phyloP scores from a whole-genome alignment of 2,888 invertebrate species.

The Archips xylosteana region DNA sequence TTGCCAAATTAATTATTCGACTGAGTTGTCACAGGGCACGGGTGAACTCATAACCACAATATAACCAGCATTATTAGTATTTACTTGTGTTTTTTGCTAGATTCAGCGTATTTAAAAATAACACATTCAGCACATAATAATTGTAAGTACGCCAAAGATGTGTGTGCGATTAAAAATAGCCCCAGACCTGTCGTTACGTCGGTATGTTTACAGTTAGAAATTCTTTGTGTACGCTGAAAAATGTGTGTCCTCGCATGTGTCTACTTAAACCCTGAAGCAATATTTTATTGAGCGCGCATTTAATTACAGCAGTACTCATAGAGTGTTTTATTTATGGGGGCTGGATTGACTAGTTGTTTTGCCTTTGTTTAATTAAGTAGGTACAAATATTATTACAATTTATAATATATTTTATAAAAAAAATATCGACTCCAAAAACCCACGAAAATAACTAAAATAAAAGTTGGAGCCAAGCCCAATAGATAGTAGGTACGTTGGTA shows the following conservation, averaged over 20 bases:
- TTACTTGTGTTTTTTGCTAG: neutral
- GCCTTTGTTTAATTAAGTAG: neutral
- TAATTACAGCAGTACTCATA: neutral
- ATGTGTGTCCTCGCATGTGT: neutral
- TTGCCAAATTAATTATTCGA: no score
- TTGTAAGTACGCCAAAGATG: conserved; percentile 25
- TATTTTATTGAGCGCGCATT: neutral
- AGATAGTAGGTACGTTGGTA: no score
- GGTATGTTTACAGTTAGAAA: conserved; percentile 18
- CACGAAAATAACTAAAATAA: no score
- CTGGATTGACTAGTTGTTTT: neutral
- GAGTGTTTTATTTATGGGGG: neutral
- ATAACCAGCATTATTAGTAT: neutral
- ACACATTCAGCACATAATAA: conserved; percentile 21
- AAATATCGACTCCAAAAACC: no score
- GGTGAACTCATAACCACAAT: neutral
- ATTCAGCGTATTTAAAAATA: conserved; percentile 1
- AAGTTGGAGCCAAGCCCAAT: no score
- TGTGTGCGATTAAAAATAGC: conserved; percentile 23
- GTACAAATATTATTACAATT: no score
- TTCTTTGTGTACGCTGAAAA: conserved; percentile 21
- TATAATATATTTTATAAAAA: no score
- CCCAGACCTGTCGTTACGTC: conserved; percentile 14
- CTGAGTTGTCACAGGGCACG: no score
- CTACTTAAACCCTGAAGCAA: neutral